Evolutionary conservation across 2,888 invertebrate genomes (phyloP), one percentile per base, ranked within the genome.

Genomic region (Euplagia quadripunctaria): DNA sequence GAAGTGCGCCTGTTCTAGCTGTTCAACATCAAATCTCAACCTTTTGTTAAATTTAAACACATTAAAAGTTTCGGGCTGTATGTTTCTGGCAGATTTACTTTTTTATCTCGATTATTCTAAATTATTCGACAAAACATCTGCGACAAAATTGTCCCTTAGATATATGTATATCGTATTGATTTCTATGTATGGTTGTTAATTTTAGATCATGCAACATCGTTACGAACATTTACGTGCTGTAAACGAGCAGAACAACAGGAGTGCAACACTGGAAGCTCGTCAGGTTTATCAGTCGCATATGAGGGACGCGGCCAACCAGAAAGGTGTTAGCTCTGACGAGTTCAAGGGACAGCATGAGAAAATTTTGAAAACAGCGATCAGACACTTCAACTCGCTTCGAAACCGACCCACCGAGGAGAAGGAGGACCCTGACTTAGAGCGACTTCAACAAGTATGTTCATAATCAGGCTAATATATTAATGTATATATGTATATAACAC

Each of bases 161-260:
- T n/a, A 55, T n/a, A 55, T 8, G n/a, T 55, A 9, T 43, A 4
- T 43, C 4, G n/a, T 4, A 58, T 58, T 20, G 20, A 58, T 58
- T 52, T 0, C 42, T 8, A 49, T 17, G 7, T 8, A 31, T 31
- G 2, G 31, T 49, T 68, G 11, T 17, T 46, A n/a, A 63, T 20
- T 63, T 14, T 68, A 77, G 77, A 31, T 67, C 17, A 55, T 76
- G 42, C 61, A 63, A 12, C 61, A 74, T 31, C 16, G 55, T 16
- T 77, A 71, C 20, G 51, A 67, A 68, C 61, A 73, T 49, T 46
- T 73, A 49, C 61, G 63, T n/a, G 9, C 41, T 5, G 67, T 77
- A 65, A 79, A 76, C 51, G 78, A 71, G 14, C 76, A 79, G 63
- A 79, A 79, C 61, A 79, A 79, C 64, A 67, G 55, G 49, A 67